These are phyloP conservation scores for Linnaemya vulpina DNA, from an alignment of 2,888 invertebrate genomes.

Conservation along the genomic window DNA sequence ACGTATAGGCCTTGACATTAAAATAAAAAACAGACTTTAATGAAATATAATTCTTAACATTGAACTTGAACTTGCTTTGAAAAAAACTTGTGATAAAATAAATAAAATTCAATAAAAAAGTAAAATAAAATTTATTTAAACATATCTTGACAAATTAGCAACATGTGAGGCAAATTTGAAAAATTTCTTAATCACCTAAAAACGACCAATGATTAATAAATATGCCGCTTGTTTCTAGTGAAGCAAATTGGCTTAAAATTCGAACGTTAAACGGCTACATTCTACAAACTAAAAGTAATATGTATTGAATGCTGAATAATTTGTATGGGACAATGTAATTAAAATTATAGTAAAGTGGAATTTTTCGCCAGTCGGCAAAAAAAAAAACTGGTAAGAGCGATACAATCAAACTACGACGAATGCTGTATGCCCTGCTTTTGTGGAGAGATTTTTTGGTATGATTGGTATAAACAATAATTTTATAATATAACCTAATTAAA, in stretches of 20 bases:
- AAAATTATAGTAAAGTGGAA: slow-evolving; percentile 70
- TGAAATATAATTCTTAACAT: slow-evolving; percentile 26
- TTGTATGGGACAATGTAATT: slow-evolving; percentile 70
- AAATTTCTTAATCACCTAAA: slow-evolving; percentile 72
- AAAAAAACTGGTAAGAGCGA: background rate
- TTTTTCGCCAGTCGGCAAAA: slow-evolving; percentile 53
- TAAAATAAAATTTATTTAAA: slow-evolving; percentile 27
- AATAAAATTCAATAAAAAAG: slow-evolving; percentile 1
- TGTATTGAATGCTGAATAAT: slow-evolving; percentile 72
- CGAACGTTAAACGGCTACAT: slow-evolving; percentile 40
- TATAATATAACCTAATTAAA: too few species aligned
- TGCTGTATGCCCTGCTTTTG: background rate
- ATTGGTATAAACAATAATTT: too few species aligned
- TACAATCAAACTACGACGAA: background rate
- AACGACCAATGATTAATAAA: slow-evolving; percentile 68
- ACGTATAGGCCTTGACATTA: slow-evolving; percentile 28
- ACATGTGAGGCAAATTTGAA: slow-evolving; percentile 73
- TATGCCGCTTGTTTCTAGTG: slow-evolving; percentile 61
- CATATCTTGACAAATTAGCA: slow-evolving; percentile 71
- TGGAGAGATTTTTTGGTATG: too few species aligned
- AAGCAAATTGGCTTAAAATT: slow-evolving; percentile 45
- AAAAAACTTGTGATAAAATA: background rate
- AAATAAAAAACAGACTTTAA: slow-evolving; percentile 2
- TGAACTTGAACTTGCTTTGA: slow-evolving; percentile 59
- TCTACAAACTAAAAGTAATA: slow-evolving; percentile 64